Conservation (phyloP, 1,140 invertebrate species). For the Sitophilus oryzae region DNA sequence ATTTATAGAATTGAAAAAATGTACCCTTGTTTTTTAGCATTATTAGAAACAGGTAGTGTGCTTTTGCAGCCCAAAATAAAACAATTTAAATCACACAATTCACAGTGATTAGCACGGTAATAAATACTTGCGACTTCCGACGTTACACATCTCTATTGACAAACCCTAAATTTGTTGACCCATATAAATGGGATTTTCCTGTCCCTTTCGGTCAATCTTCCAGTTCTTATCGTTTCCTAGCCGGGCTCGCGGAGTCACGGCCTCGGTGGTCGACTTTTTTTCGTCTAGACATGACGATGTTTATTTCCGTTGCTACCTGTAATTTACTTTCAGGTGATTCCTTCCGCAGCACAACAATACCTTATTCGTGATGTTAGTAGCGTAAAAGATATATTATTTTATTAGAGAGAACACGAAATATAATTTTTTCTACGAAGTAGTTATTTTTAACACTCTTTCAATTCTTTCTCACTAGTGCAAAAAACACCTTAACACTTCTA, state of each 20-base stretch:
- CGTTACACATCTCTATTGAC: not conserved
- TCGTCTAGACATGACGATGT: constrained; percentile 22
- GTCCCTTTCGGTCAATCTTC: constrained; percentile 15
- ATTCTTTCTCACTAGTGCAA: too few species aligned
- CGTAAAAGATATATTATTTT: too few species aligned
- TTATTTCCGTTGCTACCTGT: constrained; percentile 26
- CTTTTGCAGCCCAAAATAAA: too few species aligned
- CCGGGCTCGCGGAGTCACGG: too few species aligned
- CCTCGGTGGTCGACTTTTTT: constrained; percentile 24
- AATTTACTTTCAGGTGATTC: constrained; percentile 19
- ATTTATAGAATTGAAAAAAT: too few species aligned
- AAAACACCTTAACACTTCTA: too few species aligned
- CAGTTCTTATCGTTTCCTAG: constrained; percentile 5
- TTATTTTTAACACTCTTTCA: too few species aligned
- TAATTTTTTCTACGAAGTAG: too few species aligned
- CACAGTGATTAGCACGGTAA: not conserved
- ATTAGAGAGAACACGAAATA: too few species aligned
- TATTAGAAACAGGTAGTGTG: too few species aligned
- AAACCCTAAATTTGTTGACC: not conserved
- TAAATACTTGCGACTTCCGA: not conserved
- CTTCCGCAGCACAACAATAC: constrained; percentile 13
- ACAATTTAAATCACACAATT: too few species aligned
- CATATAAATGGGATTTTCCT: constrained; percentile 20
- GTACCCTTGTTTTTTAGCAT: too few species aligned
- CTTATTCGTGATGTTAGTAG: not conserved